Evolutionary conservation across 2,888 invertebrate genomes (phyloP), one percentile per base, ranked within the genome.

Genomic region (Mycogona germanica): DNA sequence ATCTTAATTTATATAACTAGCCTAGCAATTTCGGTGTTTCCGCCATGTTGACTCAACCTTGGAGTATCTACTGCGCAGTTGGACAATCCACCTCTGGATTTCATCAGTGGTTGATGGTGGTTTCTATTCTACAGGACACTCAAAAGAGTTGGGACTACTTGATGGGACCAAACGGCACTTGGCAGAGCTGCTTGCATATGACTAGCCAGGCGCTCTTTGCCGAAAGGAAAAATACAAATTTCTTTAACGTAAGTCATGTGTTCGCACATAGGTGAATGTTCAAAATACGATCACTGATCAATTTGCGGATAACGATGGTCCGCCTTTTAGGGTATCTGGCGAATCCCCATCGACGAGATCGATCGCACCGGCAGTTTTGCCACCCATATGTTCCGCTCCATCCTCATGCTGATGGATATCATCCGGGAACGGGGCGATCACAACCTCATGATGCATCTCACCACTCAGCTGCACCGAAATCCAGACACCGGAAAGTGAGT

Each of bases 351-450:
- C 2, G 78, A 78, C 55, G 95, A 96, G 74, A 84, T 95, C 40
- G 93, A 95, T 66, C 77, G 95, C 57, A 82, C 89, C 0, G 95
- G 95, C 2, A 86, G 88, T 59, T 87, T 96, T 66, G 83, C 88
- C 0, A 82, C 87, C 32, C 93, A 95, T 66, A 86, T 95, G 82
- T 84, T 82, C 59, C 79, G 87, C 55, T 86, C 87, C 60, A 80
- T 91, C 2, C 76, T 81, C 23, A 77, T 93, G 30, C 75, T 91
- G 5, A 76, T 92, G 72, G 84, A 88, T 67, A 79, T 92, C 56
- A 71, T 92, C 38, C 77, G 81, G 62, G 82, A 83, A 64, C 80
- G 81, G 32, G 81, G 81, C 55, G 92, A 95, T 66, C 81, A 84
- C 63, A 80, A 80, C 65, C 79, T 82, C 60, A 72, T 95, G 45